Conservation (phyloP, 2,888 invertebrate genomes). For the Drosophila picticornis region DNA sequence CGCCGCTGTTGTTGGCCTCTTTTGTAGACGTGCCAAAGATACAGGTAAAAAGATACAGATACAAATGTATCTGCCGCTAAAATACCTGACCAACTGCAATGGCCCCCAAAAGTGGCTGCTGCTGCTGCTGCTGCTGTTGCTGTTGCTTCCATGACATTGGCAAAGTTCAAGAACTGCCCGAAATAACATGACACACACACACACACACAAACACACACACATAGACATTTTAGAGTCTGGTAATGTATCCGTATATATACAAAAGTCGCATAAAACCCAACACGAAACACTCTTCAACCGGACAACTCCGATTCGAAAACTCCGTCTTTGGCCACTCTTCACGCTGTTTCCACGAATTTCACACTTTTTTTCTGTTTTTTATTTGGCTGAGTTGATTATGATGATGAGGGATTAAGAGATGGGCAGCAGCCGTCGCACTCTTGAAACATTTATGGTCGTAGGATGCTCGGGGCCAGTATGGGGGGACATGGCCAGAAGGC, state of each 20-base stretch:
- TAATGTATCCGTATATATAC: constrained; percentile 32
- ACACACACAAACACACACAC: constrained; percentile 7
- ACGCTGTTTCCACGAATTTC: constrained; percentile 76
- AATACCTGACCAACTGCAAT: constrained; percentile 68
- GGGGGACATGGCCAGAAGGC: constrained; percentile 3
- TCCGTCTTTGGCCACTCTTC: constrained; percentile 42
- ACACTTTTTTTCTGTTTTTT: constrained; percentile 52
- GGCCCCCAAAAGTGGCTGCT: constrained; percentile 56
- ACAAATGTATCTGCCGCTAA: constrained; percentile 69
- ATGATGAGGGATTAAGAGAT: constrained; percentile 76
- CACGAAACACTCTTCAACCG: constrained; percentile 23
- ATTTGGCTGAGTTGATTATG: constrained; percentile 64
- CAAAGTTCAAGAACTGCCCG: constrained; percentile 68
- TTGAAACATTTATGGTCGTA: constrained; percentile 40
- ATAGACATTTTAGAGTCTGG: constrained; percentile 9
- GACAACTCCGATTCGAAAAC: constrained; percentile 9
- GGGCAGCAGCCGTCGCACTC: constrained; percentile 41
- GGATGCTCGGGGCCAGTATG: constrained; percentile 21
- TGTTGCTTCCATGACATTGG: constrained; percentile 61
- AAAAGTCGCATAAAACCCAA: constrained; percentile 26
- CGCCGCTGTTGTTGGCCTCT: constrained; percentile 45
- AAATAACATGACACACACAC: constrained; percentile 33
- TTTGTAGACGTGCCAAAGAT: constrained; percentile 74
- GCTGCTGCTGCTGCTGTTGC: neutral
- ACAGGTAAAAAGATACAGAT: constrained; percentile 78